Percentiles rank a stretch among this genome's conserved stretches.
These are phyloP conservation scores for Sciaenops ocellatus DNA, from an alignment of 2,797 vertebrate genomes.

Conservation along the genomic window DNA sequence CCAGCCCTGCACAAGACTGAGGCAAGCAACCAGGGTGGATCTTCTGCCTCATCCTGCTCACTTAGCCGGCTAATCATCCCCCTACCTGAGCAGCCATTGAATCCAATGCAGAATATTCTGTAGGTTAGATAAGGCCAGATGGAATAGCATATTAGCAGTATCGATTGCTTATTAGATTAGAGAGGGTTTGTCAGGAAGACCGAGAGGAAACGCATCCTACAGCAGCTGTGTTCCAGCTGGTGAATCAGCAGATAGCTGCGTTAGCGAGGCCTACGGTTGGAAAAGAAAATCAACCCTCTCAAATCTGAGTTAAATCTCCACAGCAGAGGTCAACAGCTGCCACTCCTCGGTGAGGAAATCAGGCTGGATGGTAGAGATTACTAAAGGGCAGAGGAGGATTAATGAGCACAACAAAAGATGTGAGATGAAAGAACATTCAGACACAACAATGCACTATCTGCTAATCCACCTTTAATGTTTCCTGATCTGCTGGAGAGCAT, in stretches of 20 bases:
- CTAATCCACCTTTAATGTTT: conserved; percentile 5
- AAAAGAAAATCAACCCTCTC: conserved; percentile 33
- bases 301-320: conserved; percentile 66
- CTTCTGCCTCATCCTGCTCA: conserved; percentile 58
- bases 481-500: conserved; percentile 5
- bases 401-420: conserved; percentile 50
- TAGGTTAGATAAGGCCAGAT: conserved; percentile 52
- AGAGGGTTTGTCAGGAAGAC: conserved; percentile 65
- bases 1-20: conserved; percentile 16
- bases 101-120: conserved; percentile 42
- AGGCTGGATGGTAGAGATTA: conserved; percentile 69
- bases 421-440: conserved; percentile 35
- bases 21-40: conserved; percentile 54
- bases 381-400: conserved; percentile 72
- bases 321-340: conserved; percentile 75
- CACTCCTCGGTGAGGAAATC: conserved; percentile 64
- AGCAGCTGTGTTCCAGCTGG: conserved; percentile 71
- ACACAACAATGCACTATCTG: conserved; percentile 16
- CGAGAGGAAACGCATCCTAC: conserved; percentile 48
- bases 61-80: conserved; percentile 64
- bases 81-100: conserved; percentile 64
- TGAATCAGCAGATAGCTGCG: conserved; percentile 65
- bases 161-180: conserved; percentile 72
- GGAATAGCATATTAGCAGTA: conserved; percentile 59
- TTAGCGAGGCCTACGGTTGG: conserved; percentile 48